phyloP scores from a whole-genome alignment of 2,113 vertebrate genomes.

The Tursiops truncatus region DNA sequence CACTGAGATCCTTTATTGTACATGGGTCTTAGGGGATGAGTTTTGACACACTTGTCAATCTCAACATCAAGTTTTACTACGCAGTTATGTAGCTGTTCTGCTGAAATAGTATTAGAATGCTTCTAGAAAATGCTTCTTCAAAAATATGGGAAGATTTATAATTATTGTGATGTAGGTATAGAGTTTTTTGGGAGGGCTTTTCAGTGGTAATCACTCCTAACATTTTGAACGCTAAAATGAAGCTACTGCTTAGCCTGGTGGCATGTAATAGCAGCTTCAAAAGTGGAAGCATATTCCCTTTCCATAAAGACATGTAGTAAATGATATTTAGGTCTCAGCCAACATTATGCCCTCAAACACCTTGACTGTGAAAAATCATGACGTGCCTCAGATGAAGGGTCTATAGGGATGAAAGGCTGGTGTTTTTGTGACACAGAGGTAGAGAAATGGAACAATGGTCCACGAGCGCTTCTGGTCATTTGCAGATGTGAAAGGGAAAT shows the following conservation, averaged over 20 bases:
- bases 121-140: background rate
- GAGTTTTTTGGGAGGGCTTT: background rate
- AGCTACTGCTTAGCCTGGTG: background rate
- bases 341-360: background rate
- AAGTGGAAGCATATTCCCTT: background rate
- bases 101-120: background rate
- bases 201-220: background rate
- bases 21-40: background rate
- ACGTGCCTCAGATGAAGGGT: background rate
- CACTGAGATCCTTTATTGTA: background rate
- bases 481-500: background rate
- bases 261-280: background rate
- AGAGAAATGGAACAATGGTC: background rate
- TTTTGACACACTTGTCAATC: background rate
- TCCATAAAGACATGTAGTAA: background rate
- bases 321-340: background rate
- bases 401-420: background rate
- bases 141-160: background rate
- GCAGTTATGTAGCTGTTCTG: background rate
- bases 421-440: background rate
- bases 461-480: background rate
- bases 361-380: background rate
- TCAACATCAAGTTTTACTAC: background rate
- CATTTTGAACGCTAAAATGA: background rate
- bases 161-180: background rate